These are phyloP conservation scores for Crossaster papposus DNA, from an alignment of 53 echinoderm and acorn worm genomes.

Conservation along the genomic window DNA sequence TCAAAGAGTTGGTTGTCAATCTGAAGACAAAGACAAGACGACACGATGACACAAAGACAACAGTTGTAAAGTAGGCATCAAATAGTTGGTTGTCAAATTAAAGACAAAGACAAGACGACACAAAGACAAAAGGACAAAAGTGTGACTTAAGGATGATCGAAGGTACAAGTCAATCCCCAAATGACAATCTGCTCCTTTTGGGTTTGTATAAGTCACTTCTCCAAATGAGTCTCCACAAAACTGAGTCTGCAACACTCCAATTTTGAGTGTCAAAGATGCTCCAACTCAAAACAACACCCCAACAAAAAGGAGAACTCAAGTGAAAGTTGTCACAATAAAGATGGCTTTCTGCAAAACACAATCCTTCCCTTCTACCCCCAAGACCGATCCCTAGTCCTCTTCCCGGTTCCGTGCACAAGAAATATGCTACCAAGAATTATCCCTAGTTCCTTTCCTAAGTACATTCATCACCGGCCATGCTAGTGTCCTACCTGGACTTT, in stretches of 20 bases:
- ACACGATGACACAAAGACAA: not conserved
- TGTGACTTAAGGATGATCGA: no score
- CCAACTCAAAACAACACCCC: not conserved
- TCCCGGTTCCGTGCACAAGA: no score
- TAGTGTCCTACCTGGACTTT: constrained; percentile 80
- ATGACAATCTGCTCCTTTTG: no score
- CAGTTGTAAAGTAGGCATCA: constrained; percentile 96
- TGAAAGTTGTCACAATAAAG: not conserved
- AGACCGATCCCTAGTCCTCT: no score
- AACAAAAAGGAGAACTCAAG: not conserved
- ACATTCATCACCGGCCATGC: not conserved
- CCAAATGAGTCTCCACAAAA: not conserved
- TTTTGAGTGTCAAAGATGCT: not conserved
- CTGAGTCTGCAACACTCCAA: not conserved
- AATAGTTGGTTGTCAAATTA: constrained; percentile 29
- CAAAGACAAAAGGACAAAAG: constrained; percentile 31
- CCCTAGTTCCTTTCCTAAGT: not conserved
- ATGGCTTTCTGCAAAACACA: not conserved
- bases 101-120: not conserved
- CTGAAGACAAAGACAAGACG: constrained; percentile 35
- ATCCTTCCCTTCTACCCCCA: not conserved
- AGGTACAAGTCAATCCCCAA: no score
- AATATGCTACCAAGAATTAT: not conserved
- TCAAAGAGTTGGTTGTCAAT: constrained; percentile 98
- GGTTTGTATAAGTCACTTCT: no score